Evolutionary conservation across 2,888 invertebrate species (phyloP).

Genomic region (Dasypogon diadema): DNA sequence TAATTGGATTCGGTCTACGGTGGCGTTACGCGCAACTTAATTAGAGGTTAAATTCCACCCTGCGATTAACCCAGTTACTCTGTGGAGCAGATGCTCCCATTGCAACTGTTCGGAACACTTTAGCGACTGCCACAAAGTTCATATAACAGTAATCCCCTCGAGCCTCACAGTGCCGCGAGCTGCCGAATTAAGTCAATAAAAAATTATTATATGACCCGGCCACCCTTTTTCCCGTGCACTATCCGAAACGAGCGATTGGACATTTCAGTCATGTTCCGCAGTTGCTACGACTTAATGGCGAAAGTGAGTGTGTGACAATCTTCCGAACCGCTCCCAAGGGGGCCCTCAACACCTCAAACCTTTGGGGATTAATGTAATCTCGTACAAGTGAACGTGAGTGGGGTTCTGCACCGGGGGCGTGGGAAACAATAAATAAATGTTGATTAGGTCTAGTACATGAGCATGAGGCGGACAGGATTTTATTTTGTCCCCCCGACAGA

Average conservation of each 20-base stretch:
- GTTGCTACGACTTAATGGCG: slow-evolving; percentile 31
- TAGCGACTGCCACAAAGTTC: too few relatives aligned
- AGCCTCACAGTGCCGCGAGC: background rate
- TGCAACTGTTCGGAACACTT: too few relatives aligned
- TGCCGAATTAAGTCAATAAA: background rate
- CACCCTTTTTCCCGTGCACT: background rate
- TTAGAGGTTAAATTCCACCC: slow-evolving; percentile 44
- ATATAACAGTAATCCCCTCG: too few relatives aligned
- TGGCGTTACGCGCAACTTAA: slow-evolving; percentile 26
- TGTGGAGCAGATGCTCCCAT: too few relatives aligned
- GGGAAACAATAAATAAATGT: slow-evolving; percentile 50
- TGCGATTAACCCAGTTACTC: slow-evolving; percentile 37
- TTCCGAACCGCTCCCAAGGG: slow-evolving; percentile 3
- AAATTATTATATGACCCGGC: background rate
- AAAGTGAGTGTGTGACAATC: slow-evolving; percentile 41
- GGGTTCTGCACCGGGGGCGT: slow-evolving; percentile 27
- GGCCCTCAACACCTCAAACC: slow-evolving; percentile 50
- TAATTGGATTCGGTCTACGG: slow-evolving; percentile 39
- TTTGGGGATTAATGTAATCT: slow-evolving; percentile 49
- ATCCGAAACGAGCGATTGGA: background rate
- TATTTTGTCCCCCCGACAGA: slow-evolving; percentile 15
- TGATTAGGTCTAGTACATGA: slow-evolving; percentile 35
- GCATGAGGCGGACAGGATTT: slow-evolving; percentile 11
- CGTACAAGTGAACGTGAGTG: slow-evolving; percentile 29
- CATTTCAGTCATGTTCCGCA: slow-evolving; percentile 46